A percentile compares a stretch with the other conserved stretches of the same genome.
These are phyloP conservation scores for Pimephales promelas DNA, from an alignment of 2,113 vertebrate genomes.

Conservation along the genomic window DNA sequence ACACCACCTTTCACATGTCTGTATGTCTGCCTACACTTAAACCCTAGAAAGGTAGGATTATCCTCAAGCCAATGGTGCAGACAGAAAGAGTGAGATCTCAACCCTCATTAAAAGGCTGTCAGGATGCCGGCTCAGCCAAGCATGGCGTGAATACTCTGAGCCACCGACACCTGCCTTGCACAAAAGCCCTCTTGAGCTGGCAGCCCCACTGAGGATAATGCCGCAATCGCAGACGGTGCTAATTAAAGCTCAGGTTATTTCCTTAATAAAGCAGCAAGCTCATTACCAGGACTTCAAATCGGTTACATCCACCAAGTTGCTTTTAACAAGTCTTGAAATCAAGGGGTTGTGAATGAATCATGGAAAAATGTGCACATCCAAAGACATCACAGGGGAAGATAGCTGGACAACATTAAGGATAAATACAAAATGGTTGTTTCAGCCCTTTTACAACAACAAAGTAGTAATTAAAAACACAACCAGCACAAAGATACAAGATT, in stretches of 20 bases:
- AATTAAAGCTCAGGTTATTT: conserved; percentile 44
- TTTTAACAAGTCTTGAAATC: not conserved
- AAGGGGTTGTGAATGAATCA: not conserved
- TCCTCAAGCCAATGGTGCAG: not conserved
- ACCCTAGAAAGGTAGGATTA: conserved; percentile 13
- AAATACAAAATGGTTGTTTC: conserved; percentile 41
- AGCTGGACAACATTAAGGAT: conserved; percentile 18
- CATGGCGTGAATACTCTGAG: conserved; percentile 33
- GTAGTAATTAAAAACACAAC: not conserved
- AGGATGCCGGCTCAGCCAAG: conserved; percentile 15
- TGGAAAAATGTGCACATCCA: not conserved
- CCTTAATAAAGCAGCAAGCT: conserved; percentile 41
- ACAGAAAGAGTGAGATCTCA: not conserved
- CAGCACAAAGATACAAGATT: conserved; percentile 30
- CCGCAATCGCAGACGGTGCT: conserved; percentile 37
- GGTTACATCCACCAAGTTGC: conserved; percentile 1
- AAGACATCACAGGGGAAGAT: conserved; percentile 3
- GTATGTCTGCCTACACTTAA: not conserved
- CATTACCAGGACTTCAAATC: conserved; percentile 24
- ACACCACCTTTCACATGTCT: not conserved
- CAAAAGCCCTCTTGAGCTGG: conserved; percentile 37
- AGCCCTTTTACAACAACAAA: conserved; percentile 34
- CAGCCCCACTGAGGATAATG: conserved; percentile 42
- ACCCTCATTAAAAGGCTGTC: conserved; percentile 42
- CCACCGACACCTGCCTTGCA: conserved; percentile 47